Conservation (phyloP, 64 coral and sea anemone genomes). For the Montipora foliosa region DNA sequence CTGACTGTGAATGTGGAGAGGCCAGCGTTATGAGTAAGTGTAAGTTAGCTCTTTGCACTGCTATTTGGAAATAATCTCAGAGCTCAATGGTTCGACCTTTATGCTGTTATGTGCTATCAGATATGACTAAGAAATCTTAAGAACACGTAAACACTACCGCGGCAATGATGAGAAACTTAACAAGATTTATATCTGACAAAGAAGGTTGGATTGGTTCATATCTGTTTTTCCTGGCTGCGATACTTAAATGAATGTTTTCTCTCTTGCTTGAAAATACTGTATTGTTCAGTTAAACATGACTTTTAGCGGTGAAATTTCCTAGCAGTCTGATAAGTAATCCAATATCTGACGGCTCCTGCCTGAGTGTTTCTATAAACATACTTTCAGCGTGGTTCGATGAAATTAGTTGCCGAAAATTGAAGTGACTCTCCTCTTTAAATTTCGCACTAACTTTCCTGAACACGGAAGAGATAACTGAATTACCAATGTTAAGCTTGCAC, state of each 20-base stretch:
- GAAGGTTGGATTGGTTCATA: slow-evolving; percentile 24
- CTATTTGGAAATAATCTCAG: slow-evolving; percentile 20
- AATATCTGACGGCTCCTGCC: neutral
- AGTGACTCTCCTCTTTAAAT: neutral
- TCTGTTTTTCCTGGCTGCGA: slow-evolving; percentile 11
- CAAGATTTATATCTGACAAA: slow-evolving; percentile 56
- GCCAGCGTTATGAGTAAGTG: slow-evolving; percentile 26
- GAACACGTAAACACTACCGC: slow-evolving; percentile 32
- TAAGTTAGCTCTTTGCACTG: neutral
- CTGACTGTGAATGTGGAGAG: neutral
- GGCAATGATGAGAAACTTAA: slow-evolving; percentile 24
- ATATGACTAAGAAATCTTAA: neutral
- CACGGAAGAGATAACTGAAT: too few species aligned
- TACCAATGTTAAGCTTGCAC: too few species aligned
- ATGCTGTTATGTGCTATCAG: slow-evolving; percentile 15
- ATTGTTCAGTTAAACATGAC: too few species aligned
- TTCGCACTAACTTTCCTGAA: neutral
- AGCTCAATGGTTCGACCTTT: slow-evolving; percentile 13
- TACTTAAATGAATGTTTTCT: neutral
- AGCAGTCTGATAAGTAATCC: neutral
- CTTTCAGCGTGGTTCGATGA: neutral
- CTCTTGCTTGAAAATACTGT: neutral
- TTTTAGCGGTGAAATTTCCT: too few species aligned
- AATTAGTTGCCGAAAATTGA: neutral
- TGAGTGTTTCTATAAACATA: slow-evolving; percentile 10